These are phyloP conservation scores for Drosophila pseudotalamancana DNA, from an alignment of 2,888 invertebrate species.

Conservation along the genomic window DNA sequence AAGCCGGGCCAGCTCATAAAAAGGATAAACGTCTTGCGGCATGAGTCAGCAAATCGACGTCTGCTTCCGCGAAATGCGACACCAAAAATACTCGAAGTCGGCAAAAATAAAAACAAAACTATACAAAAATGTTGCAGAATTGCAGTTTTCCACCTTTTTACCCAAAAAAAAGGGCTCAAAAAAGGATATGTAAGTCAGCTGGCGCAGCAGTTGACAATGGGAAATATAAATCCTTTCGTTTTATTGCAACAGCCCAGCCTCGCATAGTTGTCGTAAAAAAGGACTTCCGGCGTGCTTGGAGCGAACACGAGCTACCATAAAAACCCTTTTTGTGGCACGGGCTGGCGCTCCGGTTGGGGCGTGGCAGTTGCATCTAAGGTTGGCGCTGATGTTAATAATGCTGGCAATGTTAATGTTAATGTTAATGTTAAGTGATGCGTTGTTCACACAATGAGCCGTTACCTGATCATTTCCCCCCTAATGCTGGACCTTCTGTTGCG, in stretches of 20 bases:
- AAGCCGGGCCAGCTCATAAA: slow-evolving; percentile 66
- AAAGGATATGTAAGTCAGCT: slow-evolving; percentile 62
- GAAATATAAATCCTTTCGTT: slow-evolving; percentile 81
- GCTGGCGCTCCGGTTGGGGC: slow-evolving; percentile 19
- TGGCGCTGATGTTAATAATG: neutral
- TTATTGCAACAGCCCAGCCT: slow-evolving; percentile 56
- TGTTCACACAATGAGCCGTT: slow-evolving; percentile 46
- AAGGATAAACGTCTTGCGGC: slow-evolving; percentile 62
- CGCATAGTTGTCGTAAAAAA: slow-evolving; percentile 25
- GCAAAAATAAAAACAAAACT: slow-evolving; percentile 17
- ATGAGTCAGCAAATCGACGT: slow-evolving; percentile 56
- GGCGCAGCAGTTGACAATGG: slow-evolving; percentile 59
- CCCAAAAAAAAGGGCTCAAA: slow-evolving; percentile 30
- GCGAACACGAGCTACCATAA: slow-evolving; percentile 44
- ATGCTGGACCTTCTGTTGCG: slow-evolving; percentile 33
- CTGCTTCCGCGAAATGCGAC: slow-evolving; percentile 74
- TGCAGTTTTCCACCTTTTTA: slow-evolving; percentile 43
- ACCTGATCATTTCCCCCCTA: slow-evolving; percentile 35
- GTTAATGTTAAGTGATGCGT: slow-evolving; percentile 4
- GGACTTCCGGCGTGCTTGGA: slow-evolving; percentile 58
- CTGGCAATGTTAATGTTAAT: slow-evolving; percentile 6
- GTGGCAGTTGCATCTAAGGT: neutral
- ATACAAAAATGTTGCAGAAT: slow-evolving; percentile 55
- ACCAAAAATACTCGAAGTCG: slow-evolving; percentile 30
- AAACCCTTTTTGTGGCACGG: slow-evolving; percentile 64